A percentile compares a stretch with the other conserved stretches of the same genome.
Conservation (phyloP, 2,797 vertebrate species). For the Acropternis orthonyx region DNA sequence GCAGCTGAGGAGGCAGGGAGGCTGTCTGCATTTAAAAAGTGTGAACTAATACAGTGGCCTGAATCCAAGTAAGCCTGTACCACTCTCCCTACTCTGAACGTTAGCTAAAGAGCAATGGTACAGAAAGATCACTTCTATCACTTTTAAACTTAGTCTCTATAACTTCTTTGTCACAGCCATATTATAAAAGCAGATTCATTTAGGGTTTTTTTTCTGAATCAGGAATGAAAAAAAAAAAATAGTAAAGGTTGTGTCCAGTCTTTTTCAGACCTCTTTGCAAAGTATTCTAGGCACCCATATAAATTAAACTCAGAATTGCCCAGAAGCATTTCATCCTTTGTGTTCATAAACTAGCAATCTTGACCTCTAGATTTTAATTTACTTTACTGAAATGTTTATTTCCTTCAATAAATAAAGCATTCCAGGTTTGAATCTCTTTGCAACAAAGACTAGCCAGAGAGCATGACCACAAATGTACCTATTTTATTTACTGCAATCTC, state of each 20-base stretch:
- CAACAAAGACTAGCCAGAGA: neutral
- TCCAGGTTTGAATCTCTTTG: neutral
- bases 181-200: neutral
- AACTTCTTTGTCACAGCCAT: neutral
- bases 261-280: neutral
- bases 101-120: neutral
- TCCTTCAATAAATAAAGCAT: neutral
- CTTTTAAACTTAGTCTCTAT: neutral
- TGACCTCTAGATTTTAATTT: constrained; percentile 3
- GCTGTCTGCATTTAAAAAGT: neutral
- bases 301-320: constrained; percentile 1
- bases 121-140: neutral
- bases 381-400: constrained; percentile 22
- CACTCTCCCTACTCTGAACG: neutral
- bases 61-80: neutral
- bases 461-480: neutral
- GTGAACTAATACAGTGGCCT: neutral
- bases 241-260: neutral
- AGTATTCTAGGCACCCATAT: neutral
- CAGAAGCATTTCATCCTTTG: neutral
- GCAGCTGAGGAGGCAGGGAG: neutral
- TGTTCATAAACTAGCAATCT: neutral
- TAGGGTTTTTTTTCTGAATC: neutral
- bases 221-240: neutral
- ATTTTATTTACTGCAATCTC: neutral